phyloP scores from a whole-genome alignment of 2,113 vertebrate genomes.

The Zapornia atra region DNA sequence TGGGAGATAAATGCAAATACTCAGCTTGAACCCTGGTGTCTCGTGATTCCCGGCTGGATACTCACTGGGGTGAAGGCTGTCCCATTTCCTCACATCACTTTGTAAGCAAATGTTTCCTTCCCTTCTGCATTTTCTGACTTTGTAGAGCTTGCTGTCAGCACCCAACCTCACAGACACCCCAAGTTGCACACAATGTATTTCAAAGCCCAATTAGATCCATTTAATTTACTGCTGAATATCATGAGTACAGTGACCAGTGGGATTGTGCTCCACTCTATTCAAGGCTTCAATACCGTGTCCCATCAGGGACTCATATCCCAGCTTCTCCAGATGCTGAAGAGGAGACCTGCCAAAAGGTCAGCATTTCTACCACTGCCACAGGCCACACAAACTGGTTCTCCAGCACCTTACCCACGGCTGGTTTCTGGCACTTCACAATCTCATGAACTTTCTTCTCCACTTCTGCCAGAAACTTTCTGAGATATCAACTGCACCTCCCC shows the following conservation, averaged over 20 bases:
- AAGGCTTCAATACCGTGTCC: background rate
- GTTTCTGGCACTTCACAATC: background rate
- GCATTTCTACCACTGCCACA: background rate
- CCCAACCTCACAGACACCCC: background rate
- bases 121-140: background rate
- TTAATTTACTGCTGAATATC: background rate
- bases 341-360: background rate
- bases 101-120: background rate
- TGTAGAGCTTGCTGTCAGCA: background rate
- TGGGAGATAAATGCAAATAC: background rate
- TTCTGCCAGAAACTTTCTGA: slow-evolving; percentile 5
- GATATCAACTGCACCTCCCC: background rate
- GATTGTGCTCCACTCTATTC: background rate
- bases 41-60: background rate
- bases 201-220: background rate
- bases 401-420: background rate
- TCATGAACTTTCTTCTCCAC: background rate
- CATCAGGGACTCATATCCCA: background rate
- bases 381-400: background rate
- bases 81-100: background rate
- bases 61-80: background rate
- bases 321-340: background rate
- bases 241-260: background rate
- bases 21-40: background rate
- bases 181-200: fast-evolving